Evolutionary conservation across 2,888 invertebrate species (phyloP).

Genomic region (Latrodectus elegans): DNA sequence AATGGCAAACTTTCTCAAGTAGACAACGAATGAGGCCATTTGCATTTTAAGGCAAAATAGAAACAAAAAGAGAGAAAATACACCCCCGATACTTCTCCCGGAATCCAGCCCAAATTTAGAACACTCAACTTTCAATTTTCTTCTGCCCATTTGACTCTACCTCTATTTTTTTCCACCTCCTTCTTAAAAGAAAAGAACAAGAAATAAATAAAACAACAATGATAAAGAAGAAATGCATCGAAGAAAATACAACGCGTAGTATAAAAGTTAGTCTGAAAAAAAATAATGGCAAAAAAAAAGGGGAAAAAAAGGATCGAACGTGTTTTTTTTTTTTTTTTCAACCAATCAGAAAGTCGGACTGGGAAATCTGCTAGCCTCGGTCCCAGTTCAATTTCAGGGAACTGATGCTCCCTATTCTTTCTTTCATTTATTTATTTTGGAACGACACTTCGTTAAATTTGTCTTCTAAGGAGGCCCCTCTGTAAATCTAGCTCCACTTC

Average conservation of each 20-base stretch:
- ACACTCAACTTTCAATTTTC: slow-evolving; percentile 67
- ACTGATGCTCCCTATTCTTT: slow-evolving; percentile 54
- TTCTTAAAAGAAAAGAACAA: background rate
- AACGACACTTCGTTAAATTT: slow-evolving; percentile 64
- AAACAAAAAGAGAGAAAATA: slow-evolving; percentile 14
- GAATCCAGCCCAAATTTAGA: slow-evolving; percentile 57
- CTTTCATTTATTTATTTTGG: slow-evolving; percentile 26
- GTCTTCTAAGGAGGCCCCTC: slow-evolving; percentile 21
- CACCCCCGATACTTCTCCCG: slow-evolving; percentile 6
- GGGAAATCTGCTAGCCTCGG: slow-evolving; percentile 57
- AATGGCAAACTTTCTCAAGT: slow-evolving; percentile 17
- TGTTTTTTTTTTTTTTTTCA: slow-evolving; percentile 40
- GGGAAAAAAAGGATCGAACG: slow-evolving; percentile 18
- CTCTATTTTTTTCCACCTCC: slow-evolving; percentile 17
- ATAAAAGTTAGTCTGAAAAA: slow-evolving; percentile 16
- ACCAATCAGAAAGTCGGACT: slow-evolving; percentile 61
- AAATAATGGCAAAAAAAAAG: background rate
- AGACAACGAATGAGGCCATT: slow-evolving; percentile 45
- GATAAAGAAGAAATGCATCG: slow-evolving; percentile 38
- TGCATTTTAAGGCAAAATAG: slow-evolving; percentile 50
- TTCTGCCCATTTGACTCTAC: slow-evolving; percentile 50
- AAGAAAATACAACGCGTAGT: slow-evolving; percentile 13
- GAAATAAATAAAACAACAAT: slow-evolving; percentile 26
- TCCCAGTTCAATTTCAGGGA: slow-evolving; percentile 66
- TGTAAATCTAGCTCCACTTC: slow-evolving; percentile 14